Evolutionary conservation across 1,140 invertebrate species (phyloP), one percentile per base, ranked within the genome.

Genomic region (Drosophila baimaii): DNA sequence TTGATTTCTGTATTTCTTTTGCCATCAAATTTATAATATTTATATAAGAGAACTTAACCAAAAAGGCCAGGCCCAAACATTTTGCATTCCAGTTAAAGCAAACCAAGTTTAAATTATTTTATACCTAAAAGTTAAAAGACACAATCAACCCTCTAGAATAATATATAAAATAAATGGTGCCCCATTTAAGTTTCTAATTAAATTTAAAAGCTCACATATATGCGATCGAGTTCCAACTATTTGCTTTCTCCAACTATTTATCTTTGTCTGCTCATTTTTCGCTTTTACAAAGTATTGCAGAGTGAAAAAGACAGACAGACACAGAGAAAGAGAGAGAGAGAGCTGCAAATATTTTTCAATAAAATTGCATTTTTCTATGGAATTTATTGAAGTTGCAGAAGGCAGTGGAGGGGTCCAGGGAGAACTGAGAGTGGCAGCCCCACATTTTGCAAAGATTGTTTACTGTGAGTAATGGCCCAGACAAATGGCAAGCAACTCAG

Each of bases 391-490:
- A 78, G 77, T 61, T 89, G 55, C 65, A 51, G 44, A 41, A 68
- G 72, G 76, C 62, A 57, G 43, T 51, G 15, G 23, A 33, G 17
- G 21, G 35, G 31, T 10, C n/a, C 1, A n/a, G n/a, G n/a, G 29
- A 9, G 43, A 2, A 15, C 10, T n/a, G 31, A 19, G n/a, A 29
- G 23, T 49, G 39, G 33, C 46, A 25, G 54, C 27, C 52, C 31
- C 23, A 47, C 74, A 70, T 43, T 69, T 69, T 57, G 66, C 68
- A 23, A 57, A 80, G 75, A 76, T 79, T 83, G 79, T 58, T 72
- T 62, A 73, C 83, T 89, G 84, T 88, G 83, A 88, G 80, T 88
- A 88, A 88, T 88, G 83, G 84, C 47, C 64, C 80, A 88, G 84
- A 89, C 84, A 88, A 89, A 88, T 89, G 80, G 84, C 80, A 82